Evolutionary conservation across 2,113 vertebrate genomes (phyloP).

Genomic region (Sinocyclocheilus maitianheensis): DNA sequence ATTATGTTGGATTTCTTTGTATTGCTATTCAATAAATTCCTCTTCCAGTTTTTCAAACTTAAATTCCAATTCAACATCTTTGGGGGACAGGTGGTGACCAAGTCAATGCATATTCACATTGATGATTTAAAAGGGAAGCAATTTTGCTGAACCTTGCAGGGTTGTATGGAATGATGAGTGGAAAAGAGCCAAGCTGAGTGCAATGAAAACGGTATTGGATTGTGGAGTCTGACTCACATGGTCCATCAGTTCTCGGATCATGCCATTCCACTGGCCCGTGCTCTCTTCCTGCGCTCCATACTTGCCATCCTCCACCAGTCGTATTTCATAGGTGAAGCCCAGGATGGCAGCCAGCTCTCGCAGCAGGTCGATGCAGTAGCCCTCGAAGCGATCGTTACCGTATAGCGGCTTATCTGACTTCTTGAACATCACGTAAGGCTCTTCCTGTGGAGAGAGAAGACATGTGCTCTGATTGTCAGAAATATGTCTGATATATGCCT

Average conservation of each 20-base stretch:
- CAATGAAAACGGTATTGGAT: not conserved
- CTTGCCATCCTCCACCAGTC: conserved; percentile 91
- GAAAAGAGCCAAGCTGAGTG: not conserved
- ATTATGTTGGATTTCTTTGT: too few species aligned
- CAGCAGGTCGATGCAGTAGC: conserved; percentile 95
- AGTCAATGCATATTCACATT: not conserved
- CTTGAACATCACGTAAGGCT: conserved; percentile 98
- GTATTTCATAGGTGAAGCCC: conserved; percentile 93
- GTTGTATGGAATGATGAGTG: not conserved
- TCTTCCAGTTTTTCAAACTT: not conserved
- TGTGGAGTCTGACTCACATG: conserved; percentile 82
- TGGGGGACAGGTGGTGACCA: not conserved
- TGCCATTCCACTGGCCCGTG: conserved; percentile 96
- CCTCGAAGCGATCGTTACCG: conserved; percentile 96
- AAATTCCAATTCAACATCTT: not conserved
- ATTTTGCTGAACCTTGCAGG: not conserved
- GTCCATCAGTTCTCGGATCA: conserved; percentile 96
- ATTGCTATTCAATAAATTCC: not conserved
- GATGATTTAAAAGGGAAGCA: not conserved
- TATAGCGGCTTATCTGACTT: conserved; percentile 97
- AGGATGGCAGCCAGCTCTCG: conserved; percentile 91
- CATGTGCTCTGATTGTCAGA: conserved; percentile 28
- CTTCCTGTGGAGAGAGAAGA: conserved; percentile 80
- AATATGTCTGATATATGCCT: conserved; percentile 27
- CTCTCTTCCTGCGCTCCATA: conserved; percentile 94